A percentile compares a stretch with the other conserved stretches of the same genome.
These are phyloP conservation scores for Cynoglossus semilaevis DNA, from an alignment of 2,113 vertebrate species.

Conservation along the genomic window DNA sequence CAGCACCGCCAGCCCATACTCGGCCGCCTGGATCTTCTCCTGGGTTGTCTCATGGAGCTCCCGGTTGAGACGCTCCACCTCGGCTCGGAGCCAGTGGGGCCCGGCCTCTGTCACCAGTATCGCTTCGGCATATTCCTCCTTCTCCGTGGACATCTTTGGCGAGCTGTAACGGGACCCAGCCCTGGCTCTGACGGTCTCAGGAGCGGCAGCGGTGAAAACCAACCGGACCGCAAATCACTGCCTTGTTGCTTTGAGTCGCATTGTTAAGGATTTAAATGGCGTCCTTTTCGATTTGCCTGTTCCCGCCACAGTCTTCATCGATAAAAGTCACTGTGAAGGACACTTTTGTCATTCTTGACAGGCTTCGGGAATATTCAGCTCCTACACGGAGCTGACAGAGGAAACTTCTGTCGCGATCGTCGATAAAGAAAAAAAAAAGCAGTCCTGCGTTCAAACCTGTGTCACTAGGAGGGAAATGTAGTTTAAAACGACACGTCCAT, in stretches of 20 bases:
- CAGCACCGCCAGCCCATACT: constrained; percentile 93
- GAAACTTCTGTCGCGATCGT: constrained; percentile 77
- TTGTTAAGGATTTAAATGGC: constrained; percentile 34
- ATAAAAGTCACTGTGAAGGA: neutral
- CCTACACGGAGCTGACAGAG: constrained; percentile 46
- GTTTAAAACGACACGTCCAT: constrained; percentile 34
- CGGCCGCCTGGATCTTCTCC: constrained; percentile 97
- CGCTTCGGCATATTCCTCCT: constrained; percentile 79
- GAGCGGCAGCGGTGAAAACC: constrained; percentile 28
- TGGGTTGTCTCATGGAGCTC: constrained; percentile 92
- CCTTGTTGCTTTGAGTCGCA: constrained; percentile 62
- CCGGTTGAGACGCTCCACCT: constrained; percentile 86
- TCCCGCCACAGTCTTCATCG: constrained; percentile 6
- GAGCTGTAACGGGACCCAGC: constrained; percentile 65
- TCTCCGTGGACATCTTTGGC: constrained; percentile 81
- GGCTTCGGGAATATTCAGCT: constrained; percentile 31
- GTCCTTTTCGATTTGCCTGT: neutral
- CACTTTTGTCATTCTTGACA: constrained; percentile 39
- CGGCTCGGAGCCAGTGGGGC: constrained; percentile 86
- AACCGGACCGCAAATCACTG: constrained; percentile 48
- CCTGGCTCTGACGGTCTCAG: constrained; percentile 34
- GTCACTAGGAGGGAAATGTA: constrained; percentile 65
- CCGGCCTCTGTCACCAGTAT: constrained; percentile 86
- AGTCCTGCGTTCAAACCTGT: constrained; percentile 32
- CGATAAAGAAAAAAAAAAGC: constrained; percentile 65